Conservation (phyloP, 2,888 invertebrate genomes). For the Caenorhabditis plicata region DNA sequence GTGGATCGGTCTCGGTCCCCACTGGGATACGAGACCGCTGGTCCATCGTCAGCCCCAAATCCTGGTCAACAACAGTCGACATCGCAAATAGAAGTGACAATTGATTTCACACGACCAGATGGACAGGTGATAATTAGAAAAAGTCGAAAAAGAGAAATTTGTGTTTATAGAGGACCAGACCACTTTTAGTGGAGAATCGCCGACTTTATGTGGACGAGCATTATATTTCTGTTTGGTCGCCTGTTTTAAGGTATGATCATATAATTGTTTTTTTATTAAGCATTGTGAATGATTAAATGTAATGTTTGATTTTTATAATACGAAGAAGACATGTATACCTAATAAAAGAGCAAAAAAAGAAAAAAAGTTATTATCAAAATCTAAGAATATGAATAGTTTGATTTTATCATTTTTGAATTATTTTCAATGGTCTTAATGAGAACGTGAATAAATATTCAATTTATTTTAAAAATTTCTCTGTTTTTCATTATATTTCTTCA, state of each 20-base stretch:
- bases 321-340: no score
- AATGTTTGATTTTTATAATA: no score
- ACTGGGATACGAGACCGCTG: slow-evolving; percentile 27
- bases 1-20: slow-evolving; percentile 32
- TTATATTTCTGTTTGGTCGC: slow-evolving; percentile 60
- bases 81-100: slow-evolving; percentile 48
- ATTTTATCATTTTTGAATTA: no score
- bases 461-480: no score
- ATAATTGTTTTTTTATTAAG: neutral
- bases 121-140: slow-evolving; percentile 51
- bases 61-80: slow-evolving; percentile 25
- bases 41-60: no score
- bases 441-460: no score
- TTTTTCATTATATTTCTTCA: no score
- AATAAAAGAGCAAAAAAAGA: no score
- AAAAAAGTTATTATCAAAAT: no score
- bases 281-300: no score
- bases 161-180: slow-evolving; percentile 48
- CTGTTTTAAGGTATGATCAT: slow-evolving; percentile 46
- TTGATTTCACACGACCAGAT: slow-evolving; percentile 63
- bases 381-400: no score
- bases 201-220: slow-evolving; percentile 65
- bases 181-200: slow-evolving; percentile 61
- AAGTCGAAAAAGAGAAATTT: neutral
- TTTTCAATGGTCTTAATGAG: no score